Base-by-base conservation (phyloP, 2,888 invertebrate genomes). In the Germaria angustata region DNA sequence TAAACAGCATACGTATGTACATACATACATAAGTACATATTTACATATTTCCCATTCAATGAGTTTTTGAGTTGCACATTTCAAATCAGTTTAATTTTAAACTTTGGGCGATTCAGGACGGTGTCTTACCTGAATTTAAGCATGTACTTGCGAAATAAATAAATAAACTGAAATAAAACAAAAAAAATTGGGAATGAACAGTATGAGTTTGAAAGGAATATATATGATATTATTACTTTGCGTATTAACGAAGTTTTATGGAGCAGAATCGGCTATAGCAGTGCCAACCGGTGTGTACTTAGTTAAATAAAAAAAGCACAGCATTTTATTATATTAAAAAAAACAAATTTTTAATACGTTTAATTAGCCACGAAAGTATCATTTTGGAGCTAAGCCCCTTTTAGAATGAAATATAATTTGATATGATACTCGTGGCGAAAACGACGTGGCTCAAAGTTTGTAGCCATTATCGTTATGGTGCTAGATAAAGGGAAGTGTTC, bases 241-340 rank as follows among this genome's bases (percentile, higher is more conserved):
- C 2, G 3, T 32, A 15, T 11, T 55, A 44, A 28, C 66, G 41
- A 55, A 68, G 9, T 20, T 61, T 9, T 34, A 51, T 13, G n/a
- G 17, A 5, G 24, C 32, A 9, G 22, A 41, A 28, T n/a, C 63
- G 1, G 63, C 68, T 2, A 1, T 44, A 11, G 57, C 72, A 1
- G 46, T 63, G 32, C 71, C 63, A 53, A 79, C 34, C 76, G 82
- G 82, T 82, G 75, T 68, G 82, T 82, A 55, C 34, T 4, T 11
- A 22, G 20, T 28, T 32, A 66, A 36, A 34, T 0, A 63, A 46
- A 11, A 7, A n/a, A 36, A 1, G 3, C 0, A 20, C 1, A 57
- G 32, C 9, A 20, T 2, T 9, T 49, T 11, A 32, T 9, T n/a
- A n/a, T n/a, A n/a, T n/a, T n/a, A n/a, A n/a, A n/a, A n/a, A n/a